Evolutionary conservation across 1,140 invertebrate species (phyloP).

Genomic region (Zeugodacus cucurbitae): DNA sequence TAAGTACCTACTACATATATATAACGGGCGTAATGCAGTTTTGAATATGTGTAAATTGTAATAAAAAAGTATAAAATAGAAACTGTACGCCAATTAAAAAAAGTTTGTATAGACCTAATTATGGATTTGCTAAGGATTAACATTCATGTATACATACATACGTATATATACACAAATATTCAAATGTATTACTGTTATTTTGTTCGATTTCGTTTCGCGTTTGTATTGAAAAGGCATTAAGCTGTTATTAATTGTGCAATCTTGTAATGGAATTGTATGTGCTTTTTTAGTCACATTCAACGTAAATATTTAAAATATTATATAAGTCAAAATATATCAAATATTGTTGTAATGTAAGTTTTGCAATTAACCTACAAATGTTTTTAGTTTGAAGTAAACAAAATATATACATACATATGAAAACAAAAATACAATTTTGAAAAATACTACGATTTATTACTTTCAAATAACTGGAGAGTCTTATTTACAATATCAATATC

Average conservation of each 20-base stretch:
- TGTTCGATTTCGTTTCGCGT: background rate
- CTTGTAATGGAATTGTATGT: conserved; percentile 16
- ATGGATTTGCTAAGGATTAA: background rate
- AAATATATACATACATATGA: background rate
- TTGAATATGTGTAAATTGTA: background rate
- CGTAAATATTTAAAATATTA: background rate
- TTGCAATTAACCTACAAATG: background rate
- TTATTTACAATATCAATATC: too few relatives aligned
- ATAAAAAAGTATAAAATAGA: background rate
- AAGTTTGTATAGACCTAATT: background rate
- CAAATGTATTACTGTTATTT: background rate
- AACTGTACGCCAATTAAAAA: background rate
- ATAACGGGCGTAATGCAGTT: background rate
- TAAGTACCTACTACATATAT: background rate
- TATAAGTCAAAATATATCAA: conserved; percentile 34
- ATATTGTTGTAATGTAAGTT: conserved; percentile 29
- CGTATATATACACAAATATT: background rate
- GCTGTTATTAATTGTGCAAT: conserved; percentile 13
- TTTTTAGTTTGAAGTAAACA: conserved; percentile 13
- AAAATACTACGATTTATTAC: too few relatives aligned
- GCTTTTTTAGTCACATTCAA: background rate
- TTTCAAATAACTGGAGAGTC: too few relatives aligned
- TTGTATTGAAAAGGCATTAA: background rate
- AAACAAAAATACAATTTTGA: background rate
- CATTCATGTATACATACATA: background rate